Evolutionary conservation across 2,888 invertebrate species (phyloP).

Genomic region (Cephonodes hylas): DNA sequence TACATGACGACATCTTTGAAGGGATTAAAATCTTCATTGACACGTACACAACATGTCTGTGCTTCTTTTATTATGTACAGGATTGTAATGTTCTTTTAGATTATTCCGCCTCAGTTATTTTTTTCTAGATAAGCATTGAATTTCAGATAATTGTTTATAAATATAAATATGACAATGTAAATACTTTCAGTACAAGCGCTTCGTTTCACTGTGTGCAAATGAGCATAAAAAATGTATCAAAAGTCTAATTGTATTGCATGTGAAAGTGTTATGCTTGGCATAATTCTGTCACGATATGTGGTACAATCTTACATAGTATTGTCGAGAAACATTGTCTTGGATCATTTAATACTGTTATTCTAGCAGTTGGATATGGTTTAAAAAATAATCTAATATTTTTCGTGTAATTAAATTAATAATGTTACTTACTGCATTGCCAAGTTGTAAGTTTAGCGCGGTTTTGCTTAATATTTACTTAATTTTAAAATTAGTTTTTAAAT

Average conservation of each 20-base stretch:
- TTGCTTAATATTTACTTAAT: slow-evolving; percentile 6
- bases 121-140: not conserved
- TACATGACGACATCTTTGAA: not conserved
- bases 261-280: not conserved
- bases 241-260: not conserved
- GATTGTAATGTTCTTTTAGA: not conserved
- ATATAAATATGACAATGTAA: not conserved
- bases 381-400: not conserved
- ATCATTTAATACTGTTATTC: not conserved
- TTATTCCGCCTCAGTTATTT: not conserved
- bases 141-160: not conserved
- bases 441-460: not conserved
- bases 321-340: not conserved
- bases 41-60: not conserved
- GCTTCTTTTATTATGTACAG: not conserved
- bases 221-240: not conserved
- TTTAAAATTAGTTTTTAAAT: not conserved
- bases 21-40: not conserved
- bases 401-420: not conserved
- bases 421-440: not conserved
- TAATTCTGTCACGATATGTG: not conserved
- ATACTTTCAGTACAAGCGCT: not conserved
- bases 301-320: not conserved
- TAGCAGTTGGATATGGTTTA: not conserved
- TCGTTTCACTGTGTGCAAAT: not conserved